Conservation (phyloP, 2,888 invertebrate species). For the Drosophila colorata region DNA sequence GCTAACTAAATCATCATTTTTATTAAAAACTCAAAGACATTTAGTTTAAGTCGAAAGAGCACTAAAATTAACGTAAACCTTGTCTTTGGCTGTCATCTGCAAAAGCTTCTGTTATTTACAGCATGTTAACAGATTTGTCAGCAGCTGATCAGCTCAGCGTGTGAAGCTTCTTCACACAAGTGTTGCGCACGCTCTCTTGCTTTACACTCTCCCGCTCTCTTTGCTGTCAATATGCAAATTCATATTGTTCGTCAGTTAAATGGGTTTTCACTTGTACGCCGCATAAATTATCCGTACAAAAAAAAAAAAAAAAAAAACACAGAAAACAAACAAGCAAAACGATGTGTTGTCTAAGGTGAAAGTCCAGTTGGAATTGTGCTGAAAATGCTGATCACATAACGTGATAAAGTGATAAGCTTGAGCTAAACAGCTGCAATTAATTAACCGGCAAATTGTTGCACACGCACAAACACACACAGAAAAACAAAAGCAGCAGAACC, state of each 20-base stretch:
- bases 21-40: too few species aligned
- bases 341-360: slow-evolving; percentile 34
- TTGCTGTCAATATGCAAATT: slow-evolving; percentile 10
- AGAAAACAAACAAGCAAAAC: slow-evolving; percentile 13
- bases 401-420: slow-evolving; percentile 25
- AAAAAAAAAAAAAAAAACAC: not conserved
- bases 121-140: not conserved
- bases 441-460: slow-evolving; percentile 52
- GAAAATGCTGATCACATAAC: slow-evolving; percentile 13
- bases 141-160: not conserved
- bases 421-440: slow-evolving; percentile 38
- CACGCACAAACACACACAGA: slow-evolving; percentile 4
- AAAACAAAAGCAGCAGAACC: slow-evolving; percentile 1
- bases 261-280: slow-evolving; percentile 1
- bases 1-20: too few species aligned
- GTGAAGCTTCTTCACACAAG: too few species aligned
- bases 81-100: not conserved
- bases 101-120: not conserved
- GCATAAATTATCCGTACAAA: slow-evolving; percentile 16
- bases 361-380: slow-evolving; percentile 21
- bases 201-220: not conserved
- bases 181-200: not conserved
- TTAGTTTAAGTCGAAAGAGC: too few species aligned
- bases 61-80: not conserved
- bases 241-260: slow-evolving; percentile 1